Evolutionary conservation across 2,113 vertebrate species (phyloP).

Genomic region (Elachura formosa): DNA sequence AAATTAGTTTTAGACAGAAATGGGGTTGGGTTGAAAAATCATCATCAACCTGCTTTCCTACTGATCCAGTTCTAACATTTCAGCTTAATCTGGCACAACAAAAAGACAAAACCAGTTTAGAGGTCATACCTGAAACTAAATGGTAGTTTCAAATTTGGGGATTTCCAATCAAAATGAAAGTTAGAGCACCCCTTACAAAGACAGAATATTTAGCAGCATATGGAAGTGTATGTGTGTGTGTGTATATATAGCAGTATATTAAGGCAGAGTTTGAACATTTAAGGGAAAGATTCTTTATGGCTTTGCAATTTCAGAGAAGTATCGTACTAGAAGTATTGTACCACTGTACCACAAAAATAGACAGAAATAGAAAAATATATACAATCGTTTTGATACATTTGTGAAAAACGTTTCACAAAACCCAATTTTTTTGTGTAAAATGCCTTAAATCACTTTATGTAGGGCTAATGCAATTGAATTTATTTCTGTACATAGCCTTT

Average conservation of each 20-base stretch:
- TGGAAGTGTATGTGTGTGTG: neutral
- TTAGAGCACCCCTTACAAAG: neutral
- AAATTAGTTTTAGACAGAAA: neutral
- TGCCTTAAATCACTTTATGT: slow-evolving; percentile 52
- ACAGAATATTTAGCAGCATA: neutral
- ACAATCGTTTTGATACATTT: neutral
- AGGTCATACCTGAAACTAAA: neutral
- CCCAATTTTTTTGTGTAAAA: slow-evolving; percentile 21
- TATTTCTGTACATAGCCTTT: slow-evolving; percentile 37
- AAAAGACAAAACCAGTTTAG: neutral
- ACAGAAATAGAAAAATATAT: neutral
- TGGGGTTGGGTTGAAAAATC: neutral
- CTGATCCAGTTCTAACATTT: neutral
- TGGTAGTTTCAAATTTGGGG: neutral
- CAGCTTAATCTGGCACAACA: neutral
- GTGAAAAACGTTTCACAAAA: neutral
- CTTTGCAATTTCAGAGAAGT: slow-evolving; percentile 14
- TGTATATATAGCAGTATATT: neutral
- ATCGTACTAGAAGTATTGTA: too few relatives aligned
- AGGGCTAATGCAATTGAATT: slow-evolving; percentile 26
- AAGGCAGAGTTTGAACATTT: slow-evolving; percentile 6
- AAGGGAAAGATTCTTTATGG: neutral
- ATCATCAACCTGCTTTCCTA: neutral
- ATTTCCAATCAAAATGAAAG: neutral
- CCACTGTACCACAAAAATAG: neutral